phyloP scores from a whole-genome alignment of 2,888 invertebrate genomes.

The Agonum fuliginosum region DNA sequence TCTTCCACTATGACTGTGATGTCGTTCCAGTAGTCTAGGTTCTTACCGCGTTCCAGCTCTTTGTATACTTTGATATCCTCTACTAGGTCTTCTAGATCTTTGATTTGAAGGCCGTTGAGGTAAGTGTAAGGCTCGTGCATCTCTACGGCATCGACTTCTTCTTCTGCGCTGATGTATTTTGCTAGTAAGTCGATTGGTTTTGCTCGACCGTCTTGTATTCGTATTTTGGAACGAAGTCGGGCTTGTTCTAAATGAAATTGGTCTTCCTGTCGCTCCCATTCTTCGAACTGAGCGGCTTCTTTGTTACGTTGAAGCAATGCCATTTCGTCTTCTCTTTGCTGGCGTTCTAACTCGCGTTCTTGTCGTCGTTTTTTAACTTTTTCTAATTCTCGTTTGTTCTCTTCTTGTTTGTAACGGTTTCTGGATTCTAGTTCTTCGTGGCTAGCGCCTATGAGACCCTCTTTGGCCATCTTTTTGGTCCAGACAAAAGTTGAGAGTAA shows the following conservation, averaged over 20 bases:
- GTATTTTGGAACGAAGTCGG: slow-evolving; percentile 91
- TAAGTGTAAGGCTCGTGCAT: slow-evolving; percentile 99
- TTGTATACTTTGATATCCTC: slow-evolving; percentile 98
- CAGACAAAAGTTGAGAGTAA: slow-evolving; percentile 97
- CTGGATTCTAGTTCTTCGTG: slow-evolving; percentile 87
- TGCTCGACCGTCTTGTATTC: slow-evolving; percentile 97
- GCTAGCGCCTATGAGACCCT: slow-evolving; percentile 87
- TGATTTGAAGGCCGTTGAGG: slow-evolving; percentile 90
- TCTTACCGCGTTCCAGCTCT: slow-evolving; percentile 91
- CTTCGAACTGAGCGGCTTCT: slow-evolving; percentile 92
- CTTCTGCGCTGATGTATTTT: slow-evolving; percentile 94
- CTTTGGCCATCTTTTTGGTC: slow-evolving; percentile 96
- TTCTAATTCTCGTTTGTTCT: slow-evolving; percentile 93
- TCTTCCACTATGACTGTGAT: slow-evolving; percentile 96
- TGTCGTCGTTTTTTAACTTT: slow-evolving; percentile 94
- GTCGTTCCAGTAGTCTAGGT: slow-evolving; percentile 96
- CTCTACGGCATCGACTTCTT: slow-evolving; percentile 93
- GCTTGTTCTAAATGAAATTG: slow-evolving; percentile 98
- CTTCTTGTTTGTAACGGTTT: slow-evolving; percentile 91
- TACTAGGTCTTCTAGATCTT: slow-evolving; percentile 95
- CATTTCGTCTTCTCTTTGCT: slow-evolving; percentile 87
- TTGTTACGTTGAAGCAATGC: slow-evolving; percentile 90
- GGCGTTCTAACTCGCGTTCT: slow-evolving; percentile 91
- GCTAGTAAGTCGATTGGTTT: slow-evolving; percentile 98
- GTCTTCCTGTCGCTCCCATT: slow-evolving; percentile 98